Evolutionary conservation across 1,140 invertebrate species (phyloP).

Genomic region (Drosophila equinoxialis): DNA sequence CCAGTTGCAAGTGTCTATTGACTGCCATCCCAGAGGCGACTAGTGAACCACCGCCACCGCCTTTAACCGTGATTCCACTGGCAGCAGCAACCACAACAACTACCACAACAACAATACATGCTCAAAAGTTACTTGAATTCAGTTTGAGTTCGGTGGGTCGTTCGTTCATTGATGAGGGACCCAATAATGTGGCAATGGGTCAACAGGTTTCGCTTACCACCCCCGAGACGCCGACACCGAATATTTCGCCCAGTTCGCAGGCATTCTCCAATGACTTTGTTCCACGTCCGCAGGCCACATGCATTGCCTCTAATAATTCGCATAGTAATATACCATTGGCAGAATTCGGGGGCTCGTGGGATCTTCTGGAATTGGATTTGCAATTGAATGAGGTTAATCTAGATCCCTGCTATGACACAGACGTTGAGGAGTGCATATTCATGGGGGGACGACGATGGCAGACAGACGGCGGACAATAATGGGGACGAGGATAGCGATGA

Average conservation of each 20-base stretch:
- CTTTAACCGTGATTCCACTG: neutral
- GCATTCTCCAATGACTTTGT: slow-evolving; percentile 83
- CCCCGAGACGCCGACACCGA: slow-evolving; percentile 85
- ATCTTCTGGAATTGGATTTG: slow-evolving; percentile 79
- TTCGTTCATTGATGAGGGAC: slow-evolving; percentile 77
- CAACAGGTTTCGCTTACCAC: slow-evolving; percentile 83
- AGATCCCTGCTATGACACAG: slow-evolving; percentile 83
- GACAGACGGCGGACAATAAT: slow-evolving; percentile 53
- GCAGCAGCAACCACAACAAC: neutral
- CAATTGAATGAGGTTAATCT: slow-evolving; percentile 81
- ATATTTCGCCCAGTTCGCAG: slow-evolving; percentile 85
- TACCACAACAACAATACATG: slow-evolving; percentile 24
- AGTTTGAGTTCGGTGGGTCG: slow-evolving; percentile 80
- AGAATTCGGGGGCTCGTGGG: slow-evolving; percentile 81
- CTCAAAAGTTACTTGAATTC: slow-evolving; percentile 72
- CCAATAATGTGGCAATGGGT: slow-evolving; percentile 24
- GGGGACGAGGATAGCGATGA: slow-evolving; percentile 77
- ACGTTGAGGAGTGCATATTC: slow-evolving; percentile 85
- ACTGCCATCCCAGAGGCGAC: slow-evolving; percentile 75
- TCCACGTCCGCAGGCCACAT: slow-evolving; percentile 22
- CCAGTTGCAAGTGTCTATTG: slow-evolving; percentile 67
- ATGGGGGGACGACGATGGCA: slow-evolving; percentile 82
- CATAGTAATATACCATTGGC: slow-evolving; percentile 60
- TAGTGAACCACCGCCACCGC: slow-evolving; percentile 36
- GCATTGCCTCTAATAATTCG: neutral